These are phyloP conservation scores for Girardinichthys multiradiatus DNA, from an alignment of 2,113 vertebrate genomes.

Conservation along the genomic window DNA sequence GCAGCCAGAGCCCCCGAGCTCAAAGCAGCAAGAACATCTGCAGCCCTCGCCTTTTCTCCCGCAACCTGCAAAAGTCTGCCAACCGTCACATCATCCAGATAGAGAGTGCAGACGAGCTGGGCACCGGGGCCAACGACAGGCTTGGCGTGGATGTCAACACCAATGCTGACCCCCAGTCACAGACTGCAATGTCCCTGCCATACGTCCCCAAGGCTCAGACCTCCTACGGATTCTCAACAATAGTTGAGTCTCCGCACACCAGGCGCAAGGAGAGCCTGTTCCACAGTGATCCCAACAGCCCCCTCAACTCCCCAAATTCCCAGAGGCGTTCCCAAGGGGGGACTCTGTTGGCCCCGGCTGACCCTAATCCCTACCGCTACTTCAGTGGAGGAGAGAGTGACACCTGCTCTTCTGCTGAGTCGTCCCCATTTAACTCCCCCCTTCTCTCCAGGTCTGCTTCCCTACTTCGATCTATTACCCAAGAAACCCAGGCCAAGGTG, in stretches of 20 bases:
- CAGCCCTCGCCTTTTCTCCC: slow-evolving; percentile 87
- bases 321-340: slow-evolving; percentile 82
- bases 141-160: slow-evolving; percentile 67
- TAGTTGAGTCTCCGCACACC: slow-evolving; percentile 94
- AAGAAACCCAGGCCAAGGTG: slow-evolving; percentile 91
- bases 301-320: slow-evolving; percentile 85
- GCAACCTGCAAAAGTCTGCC: slow-evolving; percentile 84
- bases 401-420: slow-evolving; percentile 94
- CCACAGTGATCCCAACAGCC: slow-evolving; percentile 92
- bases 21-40: slow-evolving; percentile 81
- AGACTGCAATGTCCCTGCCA: slow-evolving; percentile 91
- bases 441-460: slow-evolving; percentile 93
- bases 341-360: slow-evolving; percentile 76
- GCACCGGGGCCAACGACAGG: slow-evolving; percentile 5
- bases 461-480: slow-evolving; percentile 90
- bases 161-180: slow-evolving; percentile 88
- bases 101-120: slow-evolving; percentile 90
- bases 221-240: slow-evolving; percentile 91
- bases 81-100: slow-evolving; percentile 95
- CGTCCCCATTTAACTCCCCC: slow-evolving; percentile 92
- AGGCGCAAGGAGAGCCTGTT: slow-evolving; percentile 94
- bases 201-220: slow-evolving; percentile 96
- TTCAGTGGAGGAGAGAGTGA: slow-evolving; percentile 95
- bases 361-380: slow-evolving; percentile 90
- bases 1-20: slow-evolving; percentile 82